phyloP scores from a whole-genome alignment of 2,888 invertebrate genomes.

The Choreutis nemorana region DNA sequence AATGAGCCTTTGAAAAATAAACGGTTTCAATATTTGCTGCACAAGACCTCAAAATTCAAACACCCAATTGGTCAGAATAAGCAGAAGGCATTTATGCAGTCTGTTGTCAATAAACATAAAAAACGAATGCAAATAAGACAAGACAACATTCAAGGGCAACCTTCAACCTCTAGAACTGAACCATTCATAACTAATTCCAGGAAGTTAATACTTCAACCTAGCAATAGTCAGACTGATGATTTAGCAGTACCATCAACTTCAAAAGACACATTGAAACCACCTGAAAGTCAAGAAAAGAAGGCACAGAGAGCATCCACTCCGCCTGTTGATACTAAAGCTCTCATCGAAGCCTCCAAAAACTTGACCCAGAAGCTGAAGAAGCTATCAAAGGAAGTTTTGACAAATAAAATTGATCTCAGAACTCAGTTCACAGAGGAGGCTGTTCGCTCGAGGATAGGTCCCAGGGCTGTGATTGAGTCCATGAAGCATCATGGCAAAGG shows the following conservation, averaged over 20 bases:
- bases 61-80: conserved; percentile 58
- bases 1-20: conserved; percentile 58
- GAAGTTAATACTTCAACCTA: conserved; percentile 39
- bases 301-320: conserved; percentile 35
- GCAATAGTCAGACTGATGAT: conserved; percentile 35
- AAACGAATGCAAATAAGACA: conserved; percentile 48
- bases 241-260: conserved; percentile 36
- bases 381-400: conserved; percentile 88
- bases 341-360: conserved; percentile 91
- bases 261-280: conserved; percentile 39
- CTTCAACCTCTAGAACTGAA: conserved; percentile 51
- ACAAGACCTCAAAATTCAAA: conserved; percentile 60
- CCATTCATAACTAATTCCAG: conserved; percentile 42
- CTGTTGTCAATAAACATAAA: conserved; percentile 59
- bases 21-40: conserved; percentile 56
- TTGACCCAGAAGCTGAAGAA: conserved; percentile 90
- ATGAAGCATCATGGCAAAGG: conserved; percentile 95
- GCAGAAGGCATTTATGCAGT: conserved; percentile 60
- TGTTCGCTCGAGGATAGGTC: conserved; percentile 50
- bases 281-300: conserved; percentile 43
- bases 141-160: conserved; percentile 36
- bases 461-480: conserved; percentile 86
- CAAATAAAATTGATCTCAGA: conserved; percentile 67
- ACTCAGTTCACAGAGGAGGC: conserved; percentile 46
- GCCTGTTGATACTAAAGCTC: conserved; percentile 71